phyloP scores from a whole-genome alignment of 2,888 invertebrate species.

The Limenitis arthemis region DNA sequence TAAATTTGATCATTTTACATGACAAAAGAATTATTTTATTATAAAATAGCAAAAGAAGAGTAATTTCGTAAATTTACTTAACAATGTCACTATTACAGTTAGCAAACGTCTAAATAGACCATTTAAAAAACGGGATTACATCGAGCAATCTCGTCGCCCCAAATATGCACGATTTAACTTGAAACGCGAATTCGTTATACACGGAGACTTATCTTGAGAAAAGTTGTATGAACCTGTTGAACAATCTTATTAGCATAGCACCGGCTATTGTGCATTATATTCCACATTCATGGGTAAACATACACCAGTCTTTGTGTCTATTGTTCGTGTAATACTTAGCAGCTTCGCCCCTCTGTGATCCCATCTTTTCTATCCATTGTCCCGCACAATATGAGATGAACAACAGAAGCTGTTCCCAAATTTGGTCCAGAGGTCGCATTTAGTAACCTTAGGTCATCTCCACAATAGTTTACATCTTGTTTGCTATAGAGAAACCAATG shows the following conservation, averaged over 20 bases:
- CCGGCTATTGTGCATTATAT: conserved; percentile 58
- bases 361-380: conserved; percentile 54
- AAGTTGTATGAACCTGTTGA: conserved; percentile 64
- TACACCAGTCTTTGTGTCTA: conserved; percentile 62
- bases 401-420: conserved; percentile 38
- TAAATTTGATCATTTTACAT: conserved; percentile 12
- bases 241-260: conserved; percentile 58
- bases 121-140: conserved; percentile 59
- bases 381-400: conserved; percentile 41
- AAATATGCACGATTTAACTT: conserved; percentile 66
- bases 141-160: conserved; percentile 37
- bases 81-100: conserved; percentile 52
- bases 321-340: conserved; percentile 66
- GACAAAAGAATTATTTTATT: conserved; percentile 18
- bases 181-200: conserved; percentile 71
- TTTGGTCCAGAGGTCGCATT: conserved; percentile 56
- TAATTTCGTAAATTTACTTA: conserved; percentile 56
- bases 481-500: conserved; percentile 45
- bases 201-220: conserved; percentile 65
- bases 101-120: conserved; percentile 63
- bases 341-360: conserved; percentile 63
- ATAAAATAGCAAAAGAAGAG: conserved; percentile 34
- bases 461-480: conserved; percentile 53
- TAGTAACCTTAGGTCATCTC: conserved; percentile 59
- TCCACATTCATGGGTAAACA: conserved; percentile 70